These are phyloP conservation scores for Phrynocephalus forsythii DNA, from an alignment of 2,797 vertebrate species.

Conservation along the genomic window DNA sequence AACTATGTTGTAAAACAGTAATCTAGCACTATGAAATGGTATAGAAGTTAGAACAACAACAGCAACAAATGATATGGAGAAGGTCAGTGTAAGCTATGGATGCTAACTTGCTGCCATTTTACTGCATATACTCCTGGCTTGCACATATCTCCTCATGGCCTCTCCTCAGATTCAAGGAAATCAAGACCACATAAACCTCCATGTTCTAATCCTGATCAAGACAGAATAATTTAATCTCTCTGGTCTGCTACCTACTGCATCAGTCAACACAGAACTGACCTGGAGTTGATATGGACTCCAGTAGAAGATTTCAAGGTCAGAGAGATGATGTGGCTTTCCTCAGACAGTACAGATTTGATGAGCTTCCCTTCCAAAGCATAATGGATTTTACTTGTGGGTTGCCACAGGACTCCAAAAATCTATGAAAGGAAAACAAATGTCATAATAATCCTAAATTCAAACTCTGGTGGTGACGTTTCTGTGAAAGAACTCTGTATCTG, in stretches of 20 bases:
- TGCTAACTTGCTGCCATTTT: neutral
- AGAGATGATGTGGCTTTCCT: constrained; percentile 66
- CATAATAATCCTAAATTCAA: neutral
- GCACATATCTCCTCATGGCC: neutral
- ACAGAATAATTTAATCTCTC: rapidly evolving
- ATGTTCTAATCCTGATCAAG: neutral
- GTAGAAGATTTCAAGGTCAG: constrained; percentile 61
- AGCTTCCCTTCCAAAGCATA: constrained; percentile 53
- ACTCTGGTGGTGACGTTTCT: neutral
- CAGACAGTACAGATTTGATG: constrained; percentile 56
- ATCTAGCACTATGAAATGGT: too few species aligned
- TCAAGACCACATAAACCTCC: rapidly evolving
- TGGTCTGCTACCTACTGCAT: neutral
- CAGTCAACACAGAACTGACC: constrained; percentile 35
- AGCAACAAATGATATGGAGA: neutral
- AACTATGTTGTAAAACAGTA: too few species aligned
- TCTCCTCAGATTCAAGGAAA: neutral
- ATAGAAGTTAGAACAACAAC: too few species aligned
- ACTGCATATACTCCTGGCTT: neutral
- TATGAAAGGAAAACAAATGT: constrained; percentile 36
- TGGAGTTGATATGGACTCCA: constrained; percentile 63
- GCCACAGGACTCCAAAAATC: constrained; percentile 71
- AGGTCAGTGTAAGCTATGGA: neutral
- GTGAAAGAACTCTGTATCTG: neutral
- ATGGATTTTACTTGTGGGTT: constrained; percentile 64